A percentile compares a stretch with the other conserved stretches of the same genome.
These are phyloP conservation scores for Rousettus madagascariensis DNA, from an alignment of 2,797 vertebrate genomes.

Conservation along the genomic window DNA sequence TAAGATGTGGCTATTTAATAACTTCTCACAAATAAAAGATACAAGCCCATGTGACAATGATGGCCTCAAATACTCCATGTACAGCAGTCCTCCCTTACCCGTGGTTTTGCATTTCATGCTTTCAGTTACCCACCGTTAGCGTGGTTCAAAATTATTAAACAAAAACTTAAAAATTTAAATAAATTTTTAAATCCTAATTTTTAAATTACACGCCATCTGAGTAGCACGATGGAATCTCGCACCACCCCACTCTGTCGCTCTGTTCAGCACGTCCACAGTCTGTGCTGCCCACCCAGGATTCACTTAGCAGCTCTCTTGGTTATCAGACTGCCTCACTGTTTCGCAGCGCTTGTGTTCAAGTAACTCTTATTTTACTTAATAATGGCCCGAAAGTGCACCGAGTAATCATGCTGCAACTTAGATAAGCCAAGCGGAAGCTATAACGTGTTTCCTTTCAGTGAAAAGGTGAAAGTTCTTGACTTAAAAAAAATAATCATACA, in stretches of 20 bases:
- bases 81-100: not conserved
- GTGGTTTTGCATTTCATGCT: not conserved
- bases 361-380: not conserved
- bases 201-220: not conserved
- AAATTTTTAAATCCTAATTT: not conserved
- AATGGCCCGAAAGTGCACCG: not conserved
- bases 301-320: not conserved
- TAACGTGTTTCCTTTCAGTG: not conserved
- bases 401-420: not conserved
- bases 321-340: not conserved
- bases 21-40: slow-evolving; percentile 15
- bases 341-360: not conserved
- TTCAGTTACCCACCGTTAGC: not conserved
- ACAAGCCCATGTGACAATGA: not conserved
- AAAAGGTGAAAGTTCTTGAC: not conserved
- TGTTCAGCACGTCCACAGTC: not conserved
- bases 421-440: not conserved
- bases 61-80: not conserved
- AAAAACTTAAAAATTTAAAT: not conserved
- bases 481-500: not conserved
- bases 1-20: not conserved
- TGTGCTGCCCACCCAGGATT: not conserved
- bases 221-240: not conserved
- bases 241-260: not conserved
- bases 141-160: not conserved